Evolutionary conservation across 2,113 vertebrate species (phyloP).

Genomic region (Sprattus sprattus): DNA sequence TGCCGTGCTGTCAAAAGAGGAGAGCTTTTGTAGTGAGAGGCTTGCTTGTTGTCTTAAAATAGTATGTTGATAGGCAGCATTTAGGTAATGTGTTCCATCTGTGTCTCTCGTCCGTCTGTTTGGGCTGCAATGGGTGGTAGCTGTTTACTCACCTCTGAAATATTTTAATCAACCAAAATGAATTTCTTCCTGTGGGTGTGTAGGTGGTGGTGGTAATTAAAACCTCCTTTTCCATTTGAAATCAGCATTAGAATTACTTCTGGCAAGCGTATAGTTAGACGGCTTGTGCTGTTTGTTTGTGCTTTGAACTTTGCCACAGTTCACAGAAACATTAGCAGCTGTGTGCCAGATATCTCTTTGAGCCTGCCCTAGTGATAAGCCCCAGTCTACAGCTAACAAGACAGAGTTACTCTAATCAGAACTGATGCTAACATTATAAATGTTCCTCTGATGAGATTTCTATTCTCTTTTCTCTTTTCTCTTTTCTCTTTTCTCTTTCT

Average conservation of each 20-base stretch:
- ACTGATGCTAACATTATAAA: not conserved
- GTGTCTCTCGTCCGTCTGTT: not conserved
- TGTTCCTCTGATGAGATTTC: not conserved
- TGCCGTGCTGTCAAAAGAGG: not conserved
- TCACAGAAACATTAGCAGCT: not conserved
- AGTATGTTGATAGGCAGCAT: not conserved
- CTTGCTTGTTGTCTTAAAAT: not conserved
- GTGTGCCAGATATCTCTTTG: not conserved
- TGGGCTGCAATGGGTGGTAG: not conserved
- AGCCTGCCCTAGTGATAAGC: not conserved
- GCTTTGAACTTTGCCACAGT: slow-evolving; percentile 16
- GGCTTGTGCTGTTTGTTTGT: not conserved
- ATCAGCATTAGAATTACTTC: not conserved
- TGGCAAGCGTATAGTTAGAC: not conserved
- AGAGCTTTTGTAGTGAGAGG: not conserved
- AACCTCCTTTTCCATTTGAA: not conserved
- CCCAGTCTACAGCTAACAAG: not conserved
- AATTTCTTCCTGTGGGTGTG: slow-evolving; percentile 7
- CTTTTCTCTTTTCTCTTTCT: too few species aligned
- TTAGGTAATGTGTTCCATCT: slow-evolving; percentile 12
- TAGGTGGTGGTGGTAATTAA: not conserved
- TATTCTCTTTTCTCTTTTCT: too few species aligned
- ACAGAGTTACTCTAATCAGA: not conserved
- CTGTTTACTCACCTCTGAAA: not conserved
- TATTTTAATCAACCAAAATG: slow-evolving; percentile 16